A percentile compares a stretch with the other conserved stretches of the same genome.
Evolutionary conservation across 2,113 vertebrate genomes (phyloP).

Genomic region (Forbesichthys papilliferus): DNA sequence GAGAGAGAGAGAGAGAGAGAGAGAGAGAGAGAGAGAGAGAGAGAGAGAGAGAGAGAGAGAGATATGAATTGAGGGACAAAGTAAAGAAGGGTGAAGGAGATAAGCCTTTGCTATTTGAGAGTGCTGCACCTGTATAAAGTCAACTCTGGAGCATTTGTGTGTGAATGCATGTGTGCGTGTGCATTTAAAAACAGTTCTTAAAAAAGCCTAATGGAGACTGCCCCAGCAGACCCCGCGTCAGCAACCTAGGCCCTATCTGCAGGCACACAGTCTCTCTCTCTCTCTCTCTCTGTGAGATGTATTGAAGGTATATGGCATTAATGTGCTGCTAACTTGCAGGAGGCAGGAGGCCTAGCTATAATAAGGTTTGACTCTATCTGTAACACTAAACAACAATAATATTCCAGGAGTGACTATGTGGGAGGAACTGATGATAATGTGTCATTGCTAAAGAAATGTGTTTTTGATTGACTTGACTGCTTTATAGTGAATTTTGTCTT

Average conservation of each 20-base stretch:
- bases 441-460: no score
- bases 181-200: conserved; percentile 34
- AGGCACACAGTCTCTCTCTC: conserved; percentile 2
- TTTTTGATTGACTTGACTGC: no score
- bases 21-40: conserved; percentile 8
- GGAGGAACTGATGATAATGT: no score
- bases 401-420: no score
- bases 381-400: no score
- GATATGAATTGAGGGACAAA: background rate
- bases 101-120: conserved; percentile 17
- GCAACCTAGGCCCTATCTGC: conserved; percentile 2
- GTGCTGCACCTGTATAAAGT: conserved; percentile 21
- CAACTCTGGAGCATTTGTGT: background rate
- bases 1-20: conserved; percentile 16
- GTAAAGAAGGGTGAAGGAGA: conserved; percentile 1
- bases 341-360: no score
- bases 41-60: conserved; percentile 17
- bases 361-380: no score
- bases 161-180: conserved; percentile 13
- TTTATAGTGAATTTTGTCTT: no score
- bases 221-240: conserved; percentile 25
- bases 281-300: background rate
- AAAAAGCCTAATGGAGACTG: conserved; percentile 38
- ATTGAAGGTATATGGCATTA: no score
- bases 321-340: no score